Percentiles rank a stretch among this genome's conserved stretches.
These are phyloP conservation scores for Telmatherina bonti DNA, from an alignment of 2,797 vertebrate genomes.

Conservation along the genomic window DNA sequence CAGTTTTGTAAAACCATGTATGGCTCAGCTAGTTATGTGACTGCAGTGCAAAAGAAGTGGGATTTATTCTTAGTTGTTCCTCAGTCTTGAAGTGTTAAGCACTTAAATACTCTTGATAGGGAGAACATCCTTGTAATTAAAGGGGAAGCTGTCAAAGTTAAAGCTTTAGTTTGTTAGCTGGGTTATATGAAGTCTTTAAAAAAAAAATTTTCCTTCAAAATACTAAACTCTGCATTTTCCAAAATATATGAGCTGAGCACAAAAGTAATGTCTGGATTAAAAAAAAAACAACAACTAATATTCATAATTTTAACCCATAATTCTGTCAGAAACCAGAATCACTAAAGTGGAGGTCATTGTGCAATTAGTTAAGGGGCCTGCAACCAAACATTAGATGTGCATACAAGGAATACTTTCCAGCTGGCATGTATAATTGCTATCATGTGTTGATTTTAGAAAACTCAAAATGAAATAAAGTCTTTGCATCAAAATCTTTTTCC, in stretches of 20 bases:
- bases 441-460: neutral
- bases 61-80: neutral
- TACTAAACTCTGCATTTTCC: neutral
- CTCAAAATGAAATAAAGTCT: neutral
- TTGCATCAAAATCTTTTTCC: neutral
- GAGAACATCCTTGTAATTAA: neutral
- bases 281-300: neutral
- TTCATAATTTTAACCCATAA: neutral
- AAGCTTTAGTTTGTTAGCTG: neutral
- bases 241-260: neutral
- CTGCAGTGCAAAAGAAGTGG: neutral
- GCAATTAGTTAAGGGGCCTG: too few species aligned
- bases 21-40: neutral
- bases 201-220: neutral
- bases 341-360: too few species aligned
- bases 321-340: neutral
- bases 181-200: neutral
- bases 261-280: neutral
- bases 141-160: too few species aligned
- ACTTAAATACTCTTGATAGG: neutral
- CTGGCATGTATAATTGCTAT: neutral
- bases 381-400: too few species aligned
- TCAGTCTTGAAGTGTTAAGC: too few species aligned
- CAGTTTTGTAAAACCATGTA: neutral
- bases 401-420: neutral